phyloP scores from a whole-genome alignment of 2,888 invertebrate genomes.

The Chirona hameri region DNA sequence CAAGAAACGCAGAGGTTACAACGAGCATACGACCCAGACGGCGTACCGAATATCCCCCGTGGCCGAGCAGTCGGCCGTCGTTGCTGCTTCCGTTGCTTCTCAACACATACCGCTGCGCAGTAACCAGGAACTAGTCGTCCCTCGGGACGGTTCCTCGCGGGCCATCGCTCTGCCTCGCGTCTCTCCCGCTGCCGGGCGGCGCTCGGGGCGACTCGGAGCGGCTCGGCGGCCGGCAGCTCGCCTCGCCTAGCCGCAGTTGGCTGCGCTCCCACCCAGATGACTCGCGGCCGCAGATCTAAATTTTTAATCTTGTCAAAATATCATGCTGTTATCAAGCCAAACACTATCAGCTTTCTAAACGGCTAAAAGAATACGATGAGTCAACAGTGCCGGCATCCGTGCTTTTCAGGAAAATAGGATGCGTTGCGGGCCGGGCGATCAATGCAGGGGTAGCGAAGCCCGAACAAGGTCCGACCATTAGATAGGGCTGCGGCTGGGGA shows the following conservation, averaged over 20 bases:
- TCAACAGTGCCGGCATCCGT: not conserved
- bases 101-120: too few relatives aligned
- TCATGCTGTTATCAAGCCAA: not conserved
- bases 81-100: too few relatives aligned
- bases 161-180: too few relatives aligned
- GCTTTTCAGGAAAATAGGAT: not conserved
- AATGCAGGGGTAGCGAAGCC: not conserved
- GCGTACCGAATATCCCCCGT: too few relatives aligned
- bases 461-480: not conserved
- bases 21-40: too few relatives aligned
- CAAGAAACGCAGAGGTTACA: too few relatives aligned
- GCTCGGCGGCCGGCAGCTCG: not conserved
- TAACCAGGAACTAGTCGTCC: too few relatives aligned
- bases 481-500: not conserved
- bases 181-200: too few relatives aligned
- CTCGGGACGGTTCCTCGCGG: too few relatives aligned
- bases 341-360: slow-evolving; percentile 24
- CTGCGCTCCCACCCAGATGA: not conserved
- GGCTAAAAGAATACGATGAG: not conserved
- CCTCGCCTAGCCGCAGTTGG: not conserved
- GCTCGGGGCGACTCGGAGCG: not conserved
- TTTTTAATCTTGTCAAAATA: slow-evolving; percentile 24
- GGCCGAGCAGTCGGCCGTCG: too few relatives aligned
- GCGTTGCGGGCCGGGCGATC: not conserved
- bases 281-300: not conserved